Percentiles rank a stretch among this genome's conserved stretches.
Conservation (phyloP, 2,797 vertebrate species). For the Catamblyrhynchus diadema region DNA sequence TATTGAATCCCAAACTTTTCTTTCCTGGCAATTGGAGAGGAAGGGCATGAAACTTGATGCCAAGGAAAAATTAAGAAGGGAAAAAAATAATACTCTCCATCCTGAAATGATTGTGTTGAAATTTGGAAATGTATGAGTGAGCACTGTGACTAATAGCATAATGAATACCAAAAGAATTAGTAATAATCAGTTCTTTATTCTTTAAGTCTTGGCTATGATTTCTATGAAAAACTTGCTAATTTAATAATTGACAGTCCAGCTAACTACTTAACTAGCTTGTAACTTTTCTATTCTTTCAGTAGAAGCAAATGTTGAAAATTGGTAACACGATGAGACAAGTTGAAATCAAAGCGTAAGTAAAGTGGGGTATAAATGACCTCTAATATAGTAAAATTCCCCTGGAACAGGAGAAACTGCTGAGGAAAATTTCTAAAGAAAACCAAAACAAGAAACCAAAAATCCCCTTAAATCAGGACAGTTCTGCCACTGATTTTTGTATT, state of each 20-base stretch:
- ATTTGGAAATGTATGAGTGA: slow-evolving; percentile 57
- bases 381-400: background rate
- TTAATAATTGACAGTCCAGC: slow-evolving; percentile 39
- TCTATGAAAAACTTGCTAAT: slow-evolving; percentile 37
- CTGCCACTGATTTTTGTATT: background rate
- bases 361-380: background rate
- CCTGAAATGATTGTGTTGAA: slow-evolving; percentile 62
- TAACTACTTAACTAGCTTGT: slow-evolving; percentile 22
- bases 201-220: slow-evolving; percentile 37
- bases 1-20: background rate
- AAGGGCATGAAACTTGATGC: slow-evolving; percentile 32
- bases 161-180: slow-evolving; percentile 61
- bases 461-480: background rate
- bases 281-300: background rate
- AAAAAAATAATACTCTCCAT: slow-evolving; percentile 7
- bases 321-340: background rate
- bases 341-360: slow-evolving; percentile 30
- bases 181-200: slow-evolving; percentile 38
- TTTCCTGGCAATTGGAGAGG: background rate
- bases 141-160: slow-evolving; percentile 59
- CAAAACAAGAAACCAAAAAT: background rate
- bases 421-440: background rate
- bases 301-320: slow-evolving; percentile 56
- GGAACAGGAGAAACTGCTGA: background rate
- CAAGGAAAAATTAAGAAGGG: slow-evolving; percentile 7